A percentile compares a stretch with the other conserved stretches of the same genome.
Conservation (phyloP, 2,888 invertebrate species). For the Leptopilina drosophilae region DNA sequence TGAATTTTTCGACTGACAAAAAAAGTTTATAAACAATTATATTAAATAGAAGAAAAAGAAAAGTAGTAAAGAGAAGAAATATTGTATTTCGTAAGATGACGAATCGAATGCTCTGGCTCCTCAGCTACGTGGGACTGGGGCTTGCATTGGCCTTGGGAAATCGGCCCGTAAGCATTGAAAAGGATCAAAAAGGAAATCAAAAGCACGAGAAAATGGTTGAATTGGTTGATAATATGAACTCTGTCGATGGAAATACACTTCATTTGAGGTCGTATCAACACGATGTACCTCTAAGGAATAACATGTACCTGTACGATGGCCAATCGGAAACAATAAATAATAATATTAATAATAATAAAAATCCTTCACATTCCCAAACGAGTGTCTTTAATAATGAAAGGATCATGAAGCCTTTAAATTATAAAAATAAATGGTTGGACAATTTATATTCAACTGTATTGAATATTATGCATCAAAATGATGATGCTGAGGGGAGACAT, state of each 20-base stretch:
- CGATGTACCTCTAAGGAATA: slow-evolving; percentile 52
- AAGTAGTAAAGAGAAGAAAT: not conserved
- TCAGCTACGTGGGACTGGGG: slow-evolving; percentile 73
- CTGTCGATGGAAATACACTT: slow-evolving; percentile 70
- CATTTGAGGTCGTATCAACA: slow-evolving; percentile 46
- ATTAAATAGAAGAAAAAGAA: not conserved
- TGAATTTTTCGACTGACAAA: slow-evolving; percentile 8
- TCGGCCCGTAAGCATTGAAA: slow-evolving; percentile 63
- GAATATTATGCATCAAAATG: slow-evolving; percentile 71
- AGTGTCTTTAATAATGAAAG: slow-evolving; percentile 58
- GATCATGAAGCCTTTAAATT: slow-evolving; percentile 55
- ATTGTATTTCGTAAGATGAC: slow-evolving; percentile 64
- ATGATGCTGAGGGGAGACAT: slow-evolving; percentile 21
- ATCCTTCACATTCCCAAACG: slow-evolving; percentile 57
- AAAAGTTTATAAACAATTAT: not conserved
- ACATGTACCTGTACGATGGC: slow-evolving; percentile 63
- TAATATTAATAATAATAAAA: not conserved
- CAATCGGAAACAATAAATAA: slow-evolving; percentile 16
- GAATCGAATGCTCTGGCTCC: slow-evolving; percentile 72
- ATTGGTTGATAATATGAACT: slow-evolving; percentile 51
- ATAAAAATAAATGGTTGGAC: slow-evolving; percentile 59
- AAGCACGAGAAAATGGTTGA: slow-evolving; percentile 31
- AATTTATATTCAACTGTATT: slow-evolving; percentile 71
- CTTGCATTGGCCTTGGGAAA: slow-evolving; percentile 71
- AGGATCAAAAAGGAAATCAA: slow-evolving; percentile 47